Base-by-base conservation (phyloP, 2,113 vertebrate genomes). In the Ptilorrhoa leucosticta region DNA sequence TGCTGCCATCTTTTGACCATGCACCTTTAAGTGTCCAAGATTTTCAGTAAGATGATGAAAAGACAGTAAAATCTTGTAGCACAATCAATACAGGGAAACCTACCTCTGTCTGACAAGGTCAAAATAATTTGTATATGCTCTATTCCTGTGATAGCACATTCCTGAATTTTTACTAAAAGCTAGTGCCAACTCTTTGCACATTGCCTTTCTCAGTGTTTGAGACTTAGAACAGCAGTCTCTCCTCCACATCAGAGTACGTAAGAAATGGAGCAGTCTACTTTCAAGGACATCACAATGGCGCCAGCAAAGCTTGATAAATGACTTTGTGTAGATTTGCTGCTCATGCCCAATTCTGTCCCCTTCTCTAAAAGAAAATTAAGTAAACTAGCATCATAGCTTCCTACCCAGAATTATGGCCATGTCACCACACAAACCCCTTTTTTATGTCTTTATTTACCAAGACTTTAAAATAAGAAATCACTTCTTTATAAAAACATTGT, bases 1-100 rank as follows among this genome's bases (percentile, higher is more conserved):
- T 97, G 96, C 98, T 98, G 97, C 91, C 94, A 96, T 83, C 96
- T 98, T 97, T 96, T 98, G 97, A 97, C 96, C 94, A 95, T n/a
- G 79, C 83, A 81, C 66, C 73, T 96, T 94, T 92, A 89, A 96
- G 80, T 92, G 91, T 96, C 95, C 83, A 56, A 95, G 86, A 96
- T 91, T 91, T 97, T 96, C 96, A 95, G 54, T 44, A 91, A 77
- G 51, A 75, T 70, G 81, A 93, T 69, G 63, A 97, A 97, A 97
- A 98, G 95, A 73, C 79, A 96, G 80, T 70, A 96, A 97, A 95
- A 96, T 92, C 94, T 94, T 94, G 70, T 48, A 91, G 83, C 76
- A 77, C 77, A 85, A 65, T 76, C 77, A 80, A 26, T 91, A 83
- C 26, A 91, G 50, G 81, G 81, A 79, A 92, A 60, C 13, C 50